Evolutionary conservation across 2,797 vertebrate species (phyloP).

Genomic region (Falco novaeseelandiae): DNA sequence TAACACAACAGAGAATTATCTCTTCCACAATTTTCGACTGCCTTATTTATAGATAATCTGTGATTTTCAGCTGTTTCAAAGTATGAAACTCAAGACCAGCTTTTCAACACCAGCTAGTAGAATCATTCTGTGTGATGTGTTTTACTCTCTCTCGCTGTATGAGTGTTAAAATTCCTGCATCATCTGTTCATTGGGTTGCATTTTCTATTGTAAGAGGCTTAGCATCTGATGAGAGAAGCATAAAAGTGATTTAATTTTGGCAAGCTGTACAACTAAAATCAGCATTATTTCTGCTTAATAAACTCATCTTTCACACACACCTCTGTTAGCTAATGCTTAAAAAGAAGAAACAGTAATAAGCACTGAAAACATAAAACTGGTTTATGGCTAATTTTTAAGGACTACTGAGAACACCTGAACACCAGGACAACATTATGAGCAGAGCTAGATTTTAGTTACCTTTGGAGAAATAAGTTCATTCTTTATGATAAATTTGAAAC

Average conservation of each 20-base stretch:
- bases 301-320: conserved; percentile 65
- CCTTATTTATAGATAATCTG: conserved; percentile 38
- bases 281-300: conserved; percentile 73
- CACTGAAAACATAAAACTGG: conserved; percentile 56
- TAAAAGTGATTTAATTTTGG: conserved; percentile 70
- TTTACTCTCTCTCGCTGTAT: conserved; percentile 15
- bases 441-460: conserved; percentile 5
- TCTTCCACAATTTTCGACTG: conserved; percentile 12
- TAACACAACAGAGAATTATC: conserved; percentile 29
- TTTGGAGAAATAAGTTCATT: conserved; percentile 43
- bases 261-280: conserved; percentile 64
- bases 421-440: conserved; percentile 36
- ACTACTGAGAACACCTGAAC: conserved; percentile 62
- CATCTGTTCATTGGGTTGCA: conserved; percentile 53
- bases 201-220: conserved; percentile 66
- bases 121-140: conserved; percentile 15
- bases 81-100: conserved; percentile 23
- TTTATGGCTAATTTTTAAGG: conserved; percentile 68
- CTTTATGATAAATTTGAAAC: conserved; percentile 17
- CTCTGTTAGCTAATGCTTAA: conserved; percentile 63
- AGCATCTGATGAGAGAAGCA: conserved; percentile 67
- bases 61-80: conserved; percentile 50
- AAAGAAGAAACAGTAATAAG: conserved; percentile 63
- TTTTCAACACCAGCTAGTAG: conserved; percentile 41
- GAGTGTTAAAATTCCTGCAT: conserved; percentile 54